Percentiles rank a stretch among this genome's conserved stretches.
Evolutionary conservation across 2,888 invertebrate genomes (phyloP).

Genomic region (Mermis nigrescens): DNA sequence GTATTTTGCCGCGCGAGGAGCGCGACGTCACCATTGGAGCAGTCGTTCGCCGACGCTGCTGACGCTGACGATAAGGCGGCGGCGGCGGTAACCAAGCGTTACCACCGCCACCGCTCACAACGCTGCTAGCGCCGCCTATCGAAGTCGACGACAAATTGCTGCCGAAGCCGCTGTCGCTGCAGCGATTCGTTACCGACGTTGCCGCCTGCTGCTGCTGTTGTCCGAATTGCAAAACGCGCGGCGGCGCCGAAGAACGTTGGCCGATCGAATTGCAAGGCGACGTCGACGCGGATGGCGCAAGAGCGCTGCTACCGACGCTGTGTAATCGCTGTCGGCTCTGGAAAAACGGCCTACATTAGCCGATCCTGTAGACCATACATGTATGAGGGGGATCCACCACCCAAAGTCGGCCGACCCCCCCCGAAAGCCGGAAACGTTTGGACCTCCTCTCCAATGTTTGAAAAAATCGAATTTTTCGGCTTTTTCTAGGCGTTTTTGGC

Average conservation of each 20-base stretch:
- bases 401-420: no score
- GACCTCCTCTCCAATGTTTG: no score
- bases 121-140: no score
- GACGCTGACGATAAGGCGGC: constrained; percentile 18
- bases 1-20: background rate
- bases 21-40: background rate
- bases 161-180: constrained; percentile 28
- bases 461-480: no score
- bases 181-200: background rate
- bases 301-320: background rate
- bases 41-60: background rate
- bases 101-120: no score
- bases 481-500: no score
- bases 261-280: background rate
- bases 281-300: background rate
- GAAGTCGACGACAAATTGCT: constrained; percentile 23
- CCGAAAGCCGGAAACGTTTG: no score
- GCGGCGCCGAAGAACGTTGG: no score
- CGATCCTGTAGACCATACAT: no score
- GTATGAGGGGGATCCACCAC: no score
- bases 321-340: no score
- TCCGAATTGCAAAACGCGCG: background rate
- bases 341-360: no score
- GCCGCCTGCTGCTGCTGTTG: background rate
- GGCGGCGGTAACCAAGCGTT: constrained; percentile 27